Conservation (phyloP, 2,888 invertebrate species). For the Xestoiulus laeticollis region DNA sequence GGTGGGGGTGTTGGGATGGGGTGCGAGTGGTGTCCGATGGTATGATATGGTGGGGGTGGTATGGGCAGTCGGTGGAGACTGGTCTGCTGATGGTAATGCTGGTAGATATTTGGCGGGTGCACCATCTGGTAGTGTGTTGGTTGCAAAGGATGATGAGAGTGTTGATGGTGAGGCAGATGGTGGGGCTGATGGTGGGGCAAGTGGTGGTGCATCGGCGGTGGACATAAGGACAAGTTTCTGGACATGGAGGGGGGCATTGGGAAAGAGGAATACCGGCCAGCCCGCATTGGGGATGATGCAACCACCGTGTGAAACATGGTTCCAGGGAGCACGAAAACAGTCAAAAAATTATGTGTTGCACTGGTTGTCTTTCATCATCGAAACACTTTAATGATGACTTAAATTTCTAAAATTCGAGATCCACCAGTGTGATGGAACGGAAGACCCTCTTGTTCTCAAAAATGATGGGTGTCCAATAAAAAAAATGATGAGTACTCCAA, state of each 20-base stretch:
- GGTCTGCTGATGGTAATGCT: conserved; percentile 44
- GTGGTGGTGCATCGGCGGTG: conserved; percentile 34
- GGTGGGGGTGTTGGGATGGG: conserved; percentile 27
- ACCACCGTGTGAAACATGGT: conserved; percentile 48
- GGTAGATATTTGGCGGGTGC: conserved; percentile 1
- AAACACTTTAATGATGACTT: neutral
- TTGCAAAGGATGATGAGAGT: neutral
- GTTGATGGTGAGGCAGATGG: conserved; percentile 6
- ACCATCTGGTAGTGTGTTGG: conserved; percentile 18
- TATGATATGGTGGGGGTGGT: conserved; percentile 41
- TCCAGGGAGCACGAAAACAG: neutral
- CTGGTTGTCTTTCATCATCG: neutral
- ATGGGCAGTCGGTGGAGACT: conserved; percentile 34
- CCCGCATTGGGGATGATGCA: conserved; percentile 39
- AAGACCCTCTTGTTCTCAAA: neutral
- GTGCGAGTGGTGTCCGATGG: conserved; percentile 42
- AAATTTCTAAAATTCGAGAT: too few relatives aligned
- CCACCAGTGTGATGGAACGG: too few relatives aligned
- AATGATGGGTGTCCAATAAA: too few relatives aligned
- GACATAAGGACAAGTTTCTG: conserved; percentile 11
- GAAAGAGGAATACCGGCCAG: conserved; percentile 35
- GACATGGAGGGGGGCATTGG: conserved; percentile 47
- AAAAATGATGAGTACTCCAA: too few relatives aligned
- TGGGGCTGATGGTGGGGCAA: neutral
- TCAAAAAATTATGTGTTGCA: neutral